These are phyloP conservation scores for Xiphophorus maculatus DNA, from an alignment of 2,113 vertebrate genomes.

Conservation along the genomic window DNA sequence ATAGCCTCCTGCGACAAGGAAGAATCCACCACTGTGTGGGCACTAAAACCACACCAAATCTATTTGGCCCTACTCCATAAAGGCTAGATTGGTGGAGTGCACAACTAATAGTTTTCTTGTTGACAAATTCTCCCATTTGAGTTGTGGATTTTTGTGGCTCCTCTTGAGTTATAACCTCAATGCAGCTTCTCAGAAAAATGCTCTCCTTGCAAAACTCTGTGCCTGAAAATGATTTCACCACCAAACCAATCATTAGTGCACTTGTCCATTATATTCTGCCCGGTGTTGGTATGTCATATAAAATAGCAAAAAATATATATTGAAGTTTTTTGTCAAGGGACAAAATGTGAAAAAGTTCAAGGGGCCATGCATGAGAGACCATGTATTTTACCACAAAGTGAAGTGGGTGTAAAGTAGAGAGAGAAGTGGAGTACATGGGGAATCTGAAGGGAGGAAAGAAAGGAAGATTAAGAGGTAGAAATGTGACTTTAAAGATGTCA, in stretches of 20 bases:
- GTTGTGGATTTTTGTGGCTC: no score
- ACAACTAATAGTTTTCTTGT: background rate
- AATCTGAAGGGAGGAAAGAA: slow-evolving; percentile 5
- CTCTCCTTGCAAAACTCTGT: background rate
- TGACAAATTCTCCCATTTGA: no score
- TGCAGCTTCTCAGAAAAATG: background rate
- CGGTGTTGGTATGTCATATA: background rate
- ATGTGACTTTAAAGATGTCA: slow-evolving; percentile 65
- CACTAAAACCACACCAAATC: no score
- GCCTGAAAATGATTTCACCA: background rate
- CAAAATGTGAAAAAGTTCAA: background rate
- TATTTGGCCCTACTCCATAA: background rate
- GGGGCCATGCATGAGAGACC: background rate
- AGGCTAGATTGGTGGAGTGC: background rate
- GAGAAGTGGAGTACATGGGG: slow-evolving; percentile 17
- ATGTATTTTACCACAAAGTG: background rate
- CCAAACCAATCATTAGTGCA: background rate
- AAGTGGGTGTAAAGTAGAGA: slow-evolving; percentile 1
- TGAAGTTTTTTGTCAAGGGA: background rate
- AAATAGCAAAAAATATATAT: background rate
- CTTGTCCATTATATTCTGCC: background rate
- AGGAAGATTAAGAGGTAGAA: slow-evolving; percentile 26
- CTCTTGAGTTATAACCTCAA: background rate
- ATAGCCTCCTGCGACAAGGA: no score
- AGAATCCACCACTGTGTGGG: no score